A percentile compares a stretch with the other conserved stretches of the same genome.
phyloP scores from a whole-genome alignment of 2,113 vertebrate species.

The Chelonoidis abingdonii region DNA sequence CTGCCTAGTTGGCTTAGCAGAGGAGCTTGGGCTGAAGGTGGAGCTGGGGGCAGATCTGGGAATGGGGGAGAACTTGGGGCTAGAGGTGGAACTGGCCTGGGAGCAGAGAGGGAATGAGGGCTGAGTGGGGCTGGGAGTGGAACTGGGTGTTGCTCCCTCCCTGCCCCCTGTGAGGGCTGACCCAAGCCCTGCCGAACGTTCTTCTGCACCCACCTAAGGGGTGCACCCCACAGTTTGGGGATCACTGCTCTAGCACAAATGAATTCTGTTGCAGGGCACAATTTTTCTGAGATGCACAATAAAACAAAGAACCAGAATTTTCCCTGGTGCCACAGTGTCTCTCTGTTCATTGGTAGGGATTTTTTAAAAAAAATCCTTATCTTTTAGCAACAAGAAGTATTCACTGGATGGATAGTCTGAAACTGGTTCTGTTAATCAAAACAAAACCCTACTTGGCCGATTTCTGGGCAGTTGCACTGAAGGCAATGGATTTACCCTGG shows the following conservation, averaged over 20 bases:
- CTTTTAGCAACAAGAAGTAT: neutral
- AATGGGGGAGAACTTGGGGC: too few species aligned
- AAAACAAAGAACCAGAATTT: conserved; percentile 14
- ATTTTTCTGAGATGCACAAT: neutral
- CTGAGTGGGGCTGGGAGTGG: too few species aligned
- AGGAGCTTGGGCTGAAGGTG: too few species aligned
- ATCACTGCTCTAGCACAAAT: neutral
- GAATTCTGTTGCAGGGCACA: neutral
- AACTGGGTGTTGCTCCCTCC: too few species aligned
- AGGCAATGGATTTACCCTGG: neutral
- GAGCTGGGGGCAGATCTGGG: too few species aligned
- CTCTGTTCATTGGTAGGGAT: neutral
- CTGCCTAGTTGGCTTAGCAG: too few species aligned
- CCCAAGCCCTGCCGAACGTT: too few species aligned
- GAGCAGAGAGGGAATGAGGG: too few species aligned
- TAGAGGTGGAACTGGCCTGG: too few species aligned
- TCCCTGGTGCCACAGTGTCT: neutral
- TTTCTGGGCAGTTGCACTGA: neutral
- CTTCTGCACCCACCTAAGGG: too few species aligned
- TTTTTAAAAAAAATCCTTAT: neutral
- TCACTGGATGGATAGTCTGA: conserved; percentile 15
- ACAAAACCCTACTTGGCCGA: neutral
- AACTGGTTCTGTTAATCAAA: conserved; percentile 5
- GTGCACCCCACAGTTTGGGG: too few species aligned
- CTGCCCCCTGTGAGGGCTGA: too few species aligned